Evolutionary conservation across 2,888 invertebrate genomes (phyloP), one percentile per base, ranked within the genome.

Genomic region (Crossocerus cetratus): DNA sequence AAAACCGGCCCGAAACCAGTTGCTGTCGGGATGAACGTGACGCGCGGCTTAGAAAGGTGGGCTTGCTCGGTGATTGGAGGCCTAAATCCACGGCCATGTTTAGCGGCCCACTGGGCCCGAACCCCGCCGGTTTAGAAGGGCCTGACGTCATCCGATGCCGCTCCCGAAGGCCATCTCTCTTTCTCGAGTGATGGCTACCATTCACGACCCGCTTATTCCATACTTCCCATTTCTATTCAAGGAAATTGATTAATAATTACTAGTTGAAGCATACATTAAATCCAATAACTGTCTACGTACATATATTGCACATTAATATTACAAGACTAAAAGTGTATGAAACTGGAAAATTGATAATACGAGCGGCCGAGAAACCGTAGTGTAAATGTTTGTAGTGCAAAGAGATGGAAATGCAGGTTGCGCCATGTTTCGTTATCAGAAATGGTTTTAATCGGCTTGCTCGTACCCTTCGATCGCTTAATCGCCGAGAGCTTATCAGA

Each of bases 61-160:
- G 49, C 49, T 72, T n/a, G 49, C 49, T 14, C 58, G 20, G 72
- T 68, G 76, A 88, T 88, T 88, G 88, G 88, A 77, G 72, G 86
- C 88, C 88, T 87, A 88, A 88, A 88, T 87, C 84, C 86, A 86
- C 87, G 84, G 87, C 88, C 88, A 88, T 88, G 88, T 87, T 88
- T 88, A 87, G 87, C 83, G 78, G 79, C 74, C 32, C 32, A 32
- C 5, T 32, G 32, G 32, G 32, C 32, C 74, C 83, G 86, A 87
- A 86, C 88, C 88, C 88, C 88, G 88, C 88, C 88, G 88, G 88
- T 88, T 88, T 88, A 88, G 88, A 88, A 88, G 88, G 88, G 87
- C 86, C 86, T 88, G 88, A 88, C 88, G 87, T 88, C 88, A 88
- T 74, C 75, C 49, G 16, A 49, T 13, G 49, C 49, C 49, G 14